A percentile compares a stretch with the other conserved stretches of the same genome.
phyloP scores from a whole-genome alignment of 2,888 invertebrate species.

The Drepanosiphum platanoidis region DNA sequence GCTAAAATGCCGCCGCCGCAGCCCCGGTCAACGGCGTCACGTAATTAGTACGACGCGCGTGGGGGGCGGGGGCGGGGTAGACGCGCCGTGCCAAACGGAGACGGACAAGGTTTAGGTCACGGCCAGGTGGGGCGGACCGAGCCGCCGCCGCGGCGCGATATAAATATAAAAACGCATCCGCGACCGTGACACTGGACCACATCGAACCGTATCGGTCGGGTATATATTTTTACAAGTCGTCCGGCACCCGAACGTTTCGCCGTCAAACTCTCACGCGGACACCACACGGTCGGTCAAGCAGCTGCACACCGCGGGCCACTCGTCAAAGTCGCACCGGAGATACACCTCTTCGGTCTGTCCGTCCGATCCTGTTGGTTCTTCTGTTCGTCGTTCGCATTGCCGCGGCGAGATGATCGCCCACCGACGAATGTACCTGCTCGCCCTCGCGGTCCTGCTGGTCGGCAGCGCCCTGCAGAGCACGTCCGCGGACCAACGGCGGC shows the following conservation, averaged over 20 bases:
- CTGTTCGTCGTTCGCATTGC: neutral
- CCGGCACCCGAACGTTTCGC: slow-evolving; percentile 25
- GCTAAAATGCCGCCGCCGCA: slow-evolving; percentile 27
- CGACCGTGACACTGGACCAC: slow-evolving; percentile 62
- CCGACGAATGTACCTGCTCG: slow-evolving; percentile 6
- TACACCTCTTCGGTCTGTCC: too few relatives aligned
- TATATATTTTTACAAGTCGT: neutral
- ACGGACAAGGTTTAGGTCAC: slow-evolving; percentile 59
- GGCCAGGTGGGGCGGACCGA: slow-evolving; percentile 53
- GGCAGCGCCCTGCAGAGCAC: neutral
- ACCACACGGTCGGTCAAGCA: neutral
- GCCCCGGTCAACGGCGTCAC: slow-evolving; percentile 35
- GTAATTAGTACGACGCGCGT: slow-evolving; percentile 56
- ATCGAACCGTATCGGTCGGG: slow-evolving; percentile 55
- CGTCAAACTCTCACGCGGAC: neutral
- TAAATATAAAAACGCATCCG: slow-evolving; percentile 59
- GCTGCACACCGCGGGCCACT: too few relatives aligned
- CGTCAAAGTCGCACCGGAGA: neutral
- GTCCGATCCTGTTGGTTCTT: neutral
- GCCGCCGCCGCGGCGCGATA: slow-evolving; percentile 21
- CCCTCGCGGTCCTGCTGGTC: slow-evolving; percentile 21
- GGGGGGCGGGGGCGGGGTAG: neutral
- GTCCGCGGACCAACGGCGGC: neutral
- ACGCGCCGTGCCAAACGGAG: slow-evolving; percentile 43
- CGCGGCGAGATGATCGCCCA: slow-evolving; percentile 14